Percentiles rank a stretch among this genome's conserved stretches.
Evolutionary conservation across 1,140 invertebrate species (phyloP).

Genomic region (Saccostrea cuccullata): DNA sequence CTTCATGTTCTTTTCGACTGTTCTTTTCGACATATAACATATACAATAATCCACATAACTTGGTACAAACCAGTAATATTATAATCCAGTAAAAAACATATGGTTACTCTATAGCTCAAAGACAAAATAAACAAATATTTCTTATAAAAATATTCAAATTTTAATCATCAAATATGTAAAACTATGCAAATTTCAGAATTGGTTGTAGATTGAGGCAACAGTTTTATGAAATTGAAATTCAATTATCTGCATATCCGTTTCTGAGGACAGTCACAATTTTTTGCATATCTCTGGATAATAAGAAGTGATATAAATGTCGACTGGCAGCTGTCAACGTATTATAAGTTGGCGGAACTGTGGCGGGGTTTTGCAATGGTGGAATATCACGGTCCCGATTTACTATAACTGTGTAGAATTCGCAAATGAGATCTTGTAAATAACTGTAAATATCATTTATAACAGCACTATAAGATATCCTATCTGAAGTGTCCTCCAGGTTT

Average conservation of each 20-base stretch:
- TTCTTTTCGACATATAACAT: too few relatives aligned
- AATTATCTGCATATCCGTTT: slow-evolving; percentile 1
- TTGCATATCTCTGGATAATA: background rate
- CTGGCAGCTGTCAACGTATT: background rate
- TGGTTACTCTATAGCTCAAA: too few relatives aligned
- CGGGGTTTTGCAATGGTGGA: background rate
- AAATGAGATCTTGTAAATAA: slow-evolving; percentile 16
- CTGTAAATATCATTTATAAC: background rate
- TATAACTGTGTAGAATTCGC: slow-evolving; percentile 8
- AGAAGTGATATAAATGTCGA: slow-evolving; percentile 3
- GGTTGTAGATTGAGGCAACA: too few relatives aligned
- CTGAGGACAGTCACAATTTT: background rate
- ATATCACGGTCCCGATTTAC: background rate
- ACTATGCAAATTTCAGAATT: too few relatives aligned
- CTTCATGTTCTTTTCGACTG: too few relatives aligned
- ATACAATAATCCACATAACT: too few relatives aligned
- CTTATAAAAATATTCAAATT: too few relatives aligned
- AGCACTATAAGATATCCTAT: background rate
- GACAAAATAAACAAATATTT: too few relatives aligned
- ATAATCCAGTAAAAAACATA: too few relatives aligned
- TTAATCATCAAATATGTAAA: too few relatives aligned
- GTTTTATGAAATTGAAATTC: background rate
- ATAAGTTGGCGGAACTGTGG: background rate
- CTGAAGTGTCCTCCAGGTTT: background rate
- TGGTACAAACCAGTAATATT: too few relatives aligned